Conservation (phyloP, 2,888 invertebrate genomes). For the Dicranocentrus wangi region DNA sequence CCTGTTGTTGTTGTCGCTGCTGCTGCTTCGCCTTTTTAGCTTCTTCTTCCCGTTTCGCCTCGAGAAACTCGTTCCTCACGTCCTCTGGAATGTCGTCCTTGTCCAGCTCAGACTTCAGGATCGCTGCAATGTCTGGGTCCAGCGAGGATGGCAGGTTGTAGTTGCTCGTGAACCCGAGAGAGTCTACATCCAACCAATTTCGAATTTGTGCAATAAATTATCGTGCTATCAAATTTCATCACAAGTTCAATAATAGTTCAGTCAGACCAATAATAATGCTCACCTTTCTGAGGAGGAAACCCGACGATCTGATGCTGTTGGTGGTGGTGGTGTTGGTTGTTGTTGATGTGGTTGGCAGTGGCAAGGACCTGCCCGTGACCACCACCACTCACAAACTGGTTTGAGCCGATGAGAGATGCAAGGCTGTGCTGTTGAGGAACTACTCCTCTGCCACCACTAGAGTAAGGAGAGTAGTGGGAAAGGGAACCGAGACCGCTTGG, state of each 20-base stretch:
- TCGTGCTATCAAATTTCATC: not conserved
- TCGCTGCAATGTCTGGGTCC: slow-evolving; percentile 70
- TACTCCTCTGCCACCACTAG: too few relatives aligned
- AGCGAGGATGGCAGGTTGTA: slow-evolving; percentile 64
- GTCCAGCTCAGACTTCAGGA: slow-evolving; percentile 67
- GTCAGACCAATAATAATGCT: too few relatives aligned
- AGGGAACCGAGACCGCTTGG: too few relatives aligned
- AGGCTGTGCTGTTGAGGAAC: too few relatives aligned
- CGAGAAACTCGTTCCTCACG: slow-evolving; percentile 66
- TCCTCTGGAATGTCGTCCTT: slow-evolving; percentile 70
- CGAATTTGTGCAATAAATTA: too few relatives aligned
- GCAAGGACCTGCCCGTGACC: not conserved
- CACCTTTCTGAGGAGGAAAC: not conserved
- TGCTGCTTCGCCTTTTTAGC: slow-evolving; percentile 31
- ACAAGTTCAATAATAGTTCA: too few relatives aligned
- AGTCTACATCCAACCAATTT: too few relatives aligned
- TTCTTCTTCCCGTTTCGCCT: slow-evolving; percentile 54
- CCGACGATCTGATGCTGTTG: not conserved
- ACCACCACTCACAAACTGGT: too few relatives aligned
- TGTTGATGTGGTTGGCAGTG: slow-evolving; percentile 1
- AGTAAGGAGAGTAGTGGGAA: too few relatives aligned
- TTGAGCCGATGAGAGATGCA: too few relatives aligned
- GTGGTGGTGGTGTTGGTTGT: not conserved
- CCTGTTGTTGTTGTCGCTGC: not conserved
- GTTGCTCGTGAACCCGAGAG: slow-evolving; percentile 60